These are phyloP conservation scores for Cotesia chilonis DNA, from an alignment of 1,140 invertebrate genomes.

Conservation along the genomic window DNA sequence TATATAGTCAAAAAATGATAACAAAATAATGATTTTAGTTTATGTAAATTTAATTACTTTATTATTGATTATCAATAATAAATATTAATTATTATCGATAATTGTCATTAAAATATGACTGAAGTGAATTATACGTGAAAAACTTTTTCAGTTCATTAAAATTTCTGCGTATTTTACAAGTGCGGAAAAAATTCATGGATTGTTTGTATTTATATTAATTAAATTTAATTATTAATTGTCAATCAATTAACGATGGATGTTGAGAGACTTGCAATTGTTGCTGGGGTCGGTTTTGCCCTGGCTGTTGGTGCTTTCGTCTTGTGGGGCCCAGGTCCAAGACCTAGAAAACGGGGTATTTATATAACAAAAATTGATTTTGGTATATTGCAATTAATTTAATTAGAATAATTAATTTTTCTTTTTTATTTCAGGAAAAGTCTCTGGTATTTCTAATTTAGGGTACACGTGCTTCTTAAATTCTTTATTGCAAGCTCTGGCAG, in stretches of 20 bases:
- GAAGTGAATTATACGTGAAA: too few species aligned
- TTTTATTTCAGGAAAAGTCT: constrained; percentile 70
- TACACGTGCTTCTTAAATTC: constrained; percentile 90
- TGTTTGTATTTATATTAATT: background rate
- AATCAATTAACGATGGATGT: constrained; percentile 69
- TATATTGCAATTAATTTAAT: background rate
- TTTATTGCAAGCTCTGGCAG: constrained; percentile 82
- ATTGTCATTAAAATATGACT: too few species aligned
- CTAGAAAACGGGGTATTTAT: constrained; percentile 57
- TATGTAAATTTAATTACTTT: too few species aligned
- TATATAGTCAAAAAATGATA: too few species aligned
- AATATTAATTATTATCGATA: too few species aligned
- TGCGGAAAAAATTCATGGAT: too few species aligned
- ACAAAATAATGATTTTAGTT: too few species aligned
- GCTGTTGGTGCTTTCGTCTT: constrained; percentile 81
- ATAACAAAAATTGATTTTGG: constrained; percentile 10
- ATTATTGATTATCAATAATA: too few species aligned
- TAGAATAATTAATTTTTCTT: constrained; percentile 12
- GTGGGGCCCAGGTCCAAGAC: constrained; percentile 75
- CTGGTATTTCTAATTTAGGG: constrained; percentile 85
- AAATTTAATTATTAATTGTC: background rate
- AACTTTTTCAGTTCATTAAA: too few species aligned
- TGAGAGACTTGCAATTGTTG: constrained; percentile 74
- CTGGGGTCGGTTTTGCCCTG: constrained; percentile 77
- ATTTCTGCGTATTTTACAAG: too few species aligned